Conservation (phyloP, 2,797 vertebrate genomes). For the Ctenosaura bakeri region DNA sequence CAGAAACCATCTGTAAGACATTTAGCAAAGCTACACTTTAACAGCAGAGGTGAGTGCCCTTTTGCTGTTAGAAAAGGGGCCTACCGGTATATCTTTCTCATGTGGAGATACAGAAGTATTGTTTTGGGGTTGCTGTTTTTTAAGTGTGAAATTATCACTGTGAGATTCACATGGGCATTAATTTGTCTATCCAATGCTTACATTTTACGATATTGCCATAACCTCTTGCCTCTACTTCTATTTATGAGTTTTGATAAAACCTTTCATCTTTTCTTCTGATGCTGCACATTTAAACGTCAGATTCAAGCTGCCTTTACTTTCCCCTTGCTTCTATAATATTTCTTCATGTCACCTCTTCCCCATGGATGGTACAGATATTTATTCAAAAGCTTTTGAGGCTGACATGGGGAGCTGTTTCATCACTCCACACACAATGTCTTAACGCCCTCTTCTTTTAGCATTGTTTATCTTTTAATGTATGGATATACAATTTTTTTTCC, state of each 20-base stretch:
- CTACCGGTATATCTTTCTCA: background rate
- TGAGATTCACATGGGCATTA: background rate
- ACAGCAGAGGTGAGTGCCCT: slow-evolving; percentile 24
- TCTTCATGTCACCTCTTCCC: slow-evolving; percentile 4
- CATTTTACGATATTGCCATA: background rate
- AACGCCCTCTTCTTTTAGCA: background rate
- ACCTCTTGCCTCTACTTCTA: background rate
- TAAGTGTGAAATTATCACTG: background rate
- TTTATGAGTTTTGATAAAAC: background rate
- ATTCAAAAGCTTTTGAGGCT: slow-evolving; percentile 1
- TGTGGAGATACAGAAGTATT: background rate
- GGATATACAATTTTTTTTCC: background rate
- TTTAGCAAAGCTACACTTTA: slow-evolving; percentile 48
- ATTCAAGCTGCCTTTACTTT: slow-evolving; percentile 3
- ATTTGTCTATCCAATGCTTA: background rate
- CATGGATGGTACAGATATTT: background rate
- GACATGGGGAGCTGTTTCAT: background rate
- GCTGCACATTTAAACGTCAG: background rate
- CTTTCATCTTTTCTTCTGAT: background rate
- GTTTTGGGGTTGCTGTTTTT: background rate
- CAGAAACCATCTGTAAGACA: slow-evolving; percentile 29
- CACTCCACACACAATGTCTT: background rate
- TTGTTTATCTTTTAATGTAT: background rate
- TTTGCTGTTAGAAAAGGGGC: background rate
- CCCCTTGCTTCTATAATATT: background rate